Base-by-base conservation (phyloP, 37 sponge, comb jelly and placozoan genomes). In the Hormiphora californensis region DNA sequence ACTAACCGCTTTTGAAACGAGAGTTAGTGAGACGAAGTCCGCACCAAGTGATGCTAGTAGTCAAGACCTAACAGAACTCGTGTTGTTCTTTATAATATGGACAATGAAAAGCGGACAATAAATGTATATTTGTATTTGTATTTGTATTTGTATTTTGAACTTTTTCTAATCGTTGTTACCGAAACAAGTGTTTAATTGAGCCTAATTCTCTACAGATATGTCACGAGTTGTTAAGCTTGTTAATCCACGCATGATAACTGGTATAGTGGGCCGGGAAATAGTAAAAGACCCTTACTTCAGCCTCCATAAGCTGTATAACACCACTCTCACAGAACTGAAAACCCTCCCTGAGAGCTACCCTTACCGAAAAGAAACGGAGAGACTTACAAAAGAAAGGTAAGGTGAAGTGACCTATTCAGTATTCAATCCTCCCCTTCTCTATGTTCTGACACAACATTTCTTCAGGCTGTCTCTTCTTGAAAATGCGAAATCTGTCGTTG, bases 271-370 rank as follows among this genome's bases (percentile, higher is more conserved):
- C 32, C 9, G 81, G 25, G 81, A 73, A 19, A 46, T 73, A 21
- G 81, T 73, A 21, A 73, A 73, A 28, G 81, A 73, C 46, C 81
- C 81, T 25, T 73, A 73, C 44, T 73, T 73, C 81, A 73, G 81
- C 27, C 43, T 73, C 21, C 40, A 41, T 28, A 73, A 41, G 38
- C 46, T 73, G 81, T 73, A 73, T 33, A n/a, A 73, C 11, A 73
- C 81, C 5, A 73, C 81, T 43, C 23, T 73, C n/a, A 33, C 8
- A 32, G 81, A 73, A 46, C 44, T 73, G 8, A 36, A 73, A 28
- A 73, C 81, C 8, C 44, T 73, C 0, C 81, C 81, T n/a, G 38
- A 73, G 81, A 73, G 41, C 25, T 73, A 73, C 46, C 81, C 81
- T 40, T 73, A 73, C 81, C 9, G 81, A 73, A 40, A 43, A 43